Conservation (phyloP, 2,797 vertebrate species). For the Gallinago stenura region DNA sequence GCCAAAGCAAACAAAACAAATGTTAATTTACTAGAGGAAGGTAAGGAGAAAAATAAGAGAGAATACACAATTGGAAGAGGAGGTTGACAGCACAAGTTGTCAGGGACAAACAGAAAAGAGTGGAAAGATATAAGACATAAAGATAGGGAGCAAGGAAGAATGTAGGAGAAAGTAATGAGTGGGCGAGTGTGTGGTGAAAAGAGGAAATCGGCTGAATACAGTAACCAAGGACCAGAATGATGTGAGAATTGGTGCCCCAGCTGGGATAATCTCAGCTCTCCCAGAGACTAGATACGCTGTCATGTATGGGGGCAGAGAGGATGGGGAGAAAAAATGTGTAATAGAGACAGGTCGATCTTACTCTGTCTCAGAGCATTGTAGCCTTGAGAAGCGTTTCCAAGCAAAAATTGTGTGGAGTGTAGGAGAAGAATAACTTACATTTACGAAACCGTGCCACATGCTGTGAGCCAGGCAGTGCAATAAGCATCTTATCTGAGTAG, state of each 20-base stretch:
- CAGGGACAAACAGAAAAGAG: neutral
- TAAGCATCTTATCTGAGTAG: neutral
- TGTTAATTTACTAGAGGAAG: neutral
- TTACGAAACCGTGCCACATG: neutral
- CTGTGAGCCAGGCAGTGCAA: neutral
- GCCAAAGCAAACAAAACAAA: neutral
- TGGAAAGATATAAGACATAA: neutral
- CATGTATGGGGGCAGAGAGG: neutral
- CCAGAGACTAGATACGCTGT: neutral
- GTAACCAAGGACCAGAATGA: neutral
- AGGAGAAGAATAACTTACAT: neutral
- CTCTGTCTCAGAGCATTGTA: neutral
- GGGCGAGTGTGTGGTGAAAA: neutral
- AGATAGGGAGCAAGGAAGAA: neutral
- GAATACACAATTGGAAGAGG: neutral
- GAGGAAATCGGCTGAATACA: neutral
- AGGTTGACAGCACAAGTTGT: neutral
- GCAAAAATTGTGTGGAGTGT: neutral
- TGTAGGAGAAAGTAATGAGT: neutral
- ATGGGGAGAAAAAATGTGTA: accelerated
- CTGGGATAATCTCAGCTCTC: neutral
- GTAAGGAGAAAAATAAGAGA: neutral
- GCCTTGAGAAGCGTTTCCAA: neutral
- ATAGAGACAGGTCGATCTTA: neutral
- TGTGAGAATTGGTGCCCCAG: neutral